Evolutionary conservation across 2,797 vertebrate genomes (phyloP).

Genomic region (Natrix natrix): DNA sequence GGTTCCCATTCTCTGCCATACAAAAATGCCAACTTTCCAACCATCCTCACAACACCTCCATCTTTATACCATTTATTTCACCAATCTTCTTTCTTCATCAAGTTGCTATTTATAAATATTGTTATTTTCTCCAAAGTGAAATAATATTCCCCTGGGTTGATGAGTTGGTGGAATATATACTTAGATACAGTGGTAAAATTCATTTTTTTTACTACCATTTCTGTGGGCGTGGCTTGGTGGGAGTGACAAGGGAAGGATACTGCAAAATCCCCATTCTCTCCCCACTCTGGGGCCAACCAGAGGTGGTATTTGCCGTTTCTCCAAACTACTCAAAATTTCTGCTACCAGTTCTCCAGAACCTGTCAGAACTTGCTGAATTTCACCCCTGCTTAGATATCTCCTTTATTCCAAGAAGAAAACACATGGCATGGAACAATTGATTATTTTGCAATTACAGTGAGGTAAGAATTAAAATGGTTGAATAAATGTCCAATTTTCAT

Average conservation of each 20-base stretch:
- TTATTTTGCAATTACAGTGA: neutral
- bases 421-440: neutral
- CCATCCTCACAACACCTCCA: too few relatives aligned
- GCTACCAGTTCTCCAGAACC: too few relatives aligned
- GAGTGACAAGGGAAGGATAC: too few relatives aligned
- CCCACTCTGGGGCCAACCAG: too few relatives aligned
- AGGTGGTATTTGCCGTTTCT: too few relatives aligned
- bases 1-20: neutral
- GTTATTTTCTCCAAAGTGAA: neutral
- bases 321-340: too few relatives aligned
- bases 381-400: neutral
- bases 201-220: too few relatives aligned
- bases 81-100: neutral
- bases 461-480: neutral
- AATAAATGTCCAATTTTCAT: neutral
- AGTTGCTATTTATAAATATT: neutral
- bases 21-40: neutral
- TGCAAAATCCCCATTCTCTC: too few relatives aligned
- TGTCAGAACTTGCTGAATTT: too few relatives aligned
- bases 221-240: too few relatives aligned
- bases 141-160: neutral
- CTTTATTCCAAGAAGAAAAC: neutral
- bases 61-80: neutral
- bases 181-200: neutral
- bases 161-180: neutral